Evolutionary conservation across 2,113 vertebrate species (phyloP).

Genomic region (Microcebus jonahi): DNA sequence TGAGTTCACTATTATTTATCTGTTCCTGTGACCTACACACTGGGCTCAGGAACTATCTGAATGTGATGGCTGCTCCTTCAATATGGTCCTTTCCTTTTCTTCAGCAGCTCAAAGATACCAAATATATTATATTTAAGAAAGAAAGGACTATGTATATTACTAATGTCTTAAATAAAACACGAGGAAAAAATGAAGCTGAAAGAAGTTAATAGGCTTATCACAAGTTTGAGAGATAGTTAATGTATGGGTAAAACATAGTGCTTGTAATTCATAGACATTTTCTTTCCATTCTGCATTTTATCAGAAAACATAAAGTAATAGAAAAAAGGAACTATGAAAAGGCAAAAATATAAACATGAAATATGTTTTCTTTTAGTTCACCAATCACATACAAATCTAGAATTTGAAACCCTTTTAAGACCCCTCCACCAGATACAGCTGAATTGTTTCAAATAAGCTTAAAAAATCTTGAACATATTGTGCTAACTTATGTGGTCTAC

Average conservation of each 20-base stretch:
- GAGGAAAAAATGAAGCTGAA: neutral
- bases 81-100: neutral
- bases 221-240: slow-evolving; percentile 33
- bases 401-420: slow-evolving; percentile 38
- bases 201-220: neutral
- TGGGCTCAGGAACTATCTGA: neutral
- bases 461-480: neutral
- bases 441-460: slow-evolving; percentile 53
- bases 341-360: slow-evolving; percentile 52
- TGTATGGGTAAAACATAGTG: neutral
- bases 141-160: neutral
- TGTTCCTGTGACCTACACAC: neutral
- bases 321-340: slow-evolving; percentile 21
- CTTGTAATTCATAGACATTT: slow-evolving; percentile 1
- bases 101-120: neutral
- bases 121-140: neutral
- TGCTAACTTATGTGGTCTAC: slow-evolving; percentile 5
- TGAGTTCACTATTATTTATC: neutral
- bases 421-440: neutral
- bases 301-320: slow-evolving; percentile 20
- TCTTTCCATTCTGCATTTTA: neutral
- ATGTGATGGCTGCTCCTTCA: neutral
- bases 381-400: neutral
- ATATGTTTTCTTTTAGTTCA: slow-evolving; percentile 40
- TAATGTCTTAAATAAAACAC: slow-evolving; percentile 40